Percentiles rank a stretch among this genome's conserved stretches.
Conservation (phyloP, 2,797 vertebrate species). For the Xenops minutus region DNA sequence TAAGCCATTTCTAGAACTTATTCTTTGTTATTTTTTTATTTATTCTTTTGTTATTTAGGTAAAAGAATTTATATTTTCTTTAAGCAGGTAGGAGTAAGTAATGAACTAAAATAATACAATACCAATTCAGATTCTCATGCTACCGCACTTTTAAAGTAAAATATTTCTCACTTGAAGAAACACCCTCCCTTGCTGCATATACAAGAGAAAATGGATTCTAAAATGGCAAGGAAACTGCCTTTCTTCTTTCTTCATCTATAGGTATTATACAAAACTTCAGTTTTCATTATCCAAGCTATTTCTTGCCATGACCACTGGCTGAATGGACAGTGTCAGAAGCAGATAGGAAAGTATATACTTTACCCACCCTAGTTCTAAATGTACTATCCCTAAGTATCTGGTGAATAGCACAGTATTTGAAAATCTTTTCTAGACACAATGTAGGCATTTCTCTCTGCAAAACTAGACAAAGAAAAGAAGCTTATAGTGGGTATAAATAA, state of each 20-base stretch:
- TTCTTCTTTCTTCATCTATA: not conserved
- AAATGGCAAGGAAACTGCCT: not conserved
- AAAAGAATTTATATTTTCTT: not conserved
- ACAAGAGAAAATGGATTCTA: not conserved
- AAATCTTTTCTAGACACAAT: constrained; percentile 1
- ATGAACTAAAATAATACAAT: not conserved
- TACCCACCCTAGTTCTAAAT: not conserved
- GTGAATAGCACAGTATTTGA: not conserved
- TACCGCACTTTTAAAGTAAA: not conserved
- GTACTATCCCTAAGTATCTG: not conserved
- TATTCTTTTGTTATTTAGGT: not conserved
- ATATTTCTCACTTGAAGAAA: not conserved
- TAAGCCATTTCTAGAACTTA: not conserved
- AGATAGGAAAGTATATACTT: not conserved
- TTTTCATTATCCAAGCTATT: not conserved
- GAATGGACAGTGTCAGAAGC: not conserved
- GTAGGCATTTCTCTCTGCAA: not conserved
- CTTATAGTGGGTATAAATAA: constrained; percentile 20
- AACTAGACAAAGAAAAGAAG: constrained; percentile 8
- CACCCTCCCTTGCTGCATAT: not conserved
- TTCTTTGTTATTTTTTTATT: not conserved
- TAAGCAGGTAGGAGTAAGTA: not conserved
- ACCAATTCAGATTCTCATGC: not conserved
- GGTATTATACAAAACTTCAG: not conserved
- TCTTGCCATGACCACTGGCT: not conserved